Evolutionary conservation across 1,140 invertebrate genomes (phyloP), one percentile per base, ranked within the genome.

Genomic region (Acromyrmex echinatior): DNA sequence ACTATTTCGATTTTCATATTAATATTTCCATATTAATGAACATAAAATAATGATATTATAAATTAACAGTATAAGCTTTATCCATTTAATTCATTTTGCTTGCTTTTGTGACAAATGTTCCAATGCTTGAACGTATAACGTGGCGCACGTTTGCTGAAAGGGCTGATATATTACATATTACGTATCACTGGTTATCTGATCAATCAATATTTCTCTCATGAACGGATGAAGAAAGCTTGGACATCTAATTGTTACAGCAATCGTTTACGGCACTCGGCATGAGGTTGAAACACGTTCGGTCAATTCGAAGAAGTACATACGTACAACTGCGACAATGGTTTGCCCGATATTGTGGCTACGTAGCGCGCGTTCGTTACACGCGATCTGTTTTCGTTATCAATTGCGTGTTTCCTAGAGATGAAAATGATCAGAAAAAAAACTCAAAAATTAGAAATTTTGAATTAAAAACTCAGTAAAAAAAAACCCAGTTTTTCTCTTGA

Each of bases 151-250:
- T 10, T 9, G 65, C 35, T 21, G 21, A 68, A 68, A 68, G 35
- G 12, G 39, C 10, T 21, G 35, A 45, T 68, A 68, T 2, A 68
- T 63, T 3, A 28, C 25, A 21, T 63, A 28, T 45, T 45, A 68
- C 35, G 31, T 68, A 21, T 45, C 65, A 31, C n/a, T 21, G n/a
- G 65, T 21, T 68, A 68, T 35, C 65, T 12, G 65, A 68, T 68
- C 65, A 68, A 68, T 68, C 65, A 35, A 68, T 66, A 66, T 39
- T 45, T 68, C 65, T 68, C 65, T 68, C 65, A 35, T 68, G 65
- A 45, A 45, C n/a, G 65, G 65, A 45, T 9, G 65, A 45, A 21
- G 35, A 10, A 39, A 68, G 65, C 35, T 68, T 7, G 10, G 14
- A 45, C 65, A 35, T 68, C 65, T 68, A 68, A 68, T 68, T 68